Percentiles rank a stretch among this genome's conserved stretches.
These are phyloP conservation scores for Periphyllus acericola DNA, from an alignment of 2,888 invertebrate species.

Conservation along the genomic window DNA sequence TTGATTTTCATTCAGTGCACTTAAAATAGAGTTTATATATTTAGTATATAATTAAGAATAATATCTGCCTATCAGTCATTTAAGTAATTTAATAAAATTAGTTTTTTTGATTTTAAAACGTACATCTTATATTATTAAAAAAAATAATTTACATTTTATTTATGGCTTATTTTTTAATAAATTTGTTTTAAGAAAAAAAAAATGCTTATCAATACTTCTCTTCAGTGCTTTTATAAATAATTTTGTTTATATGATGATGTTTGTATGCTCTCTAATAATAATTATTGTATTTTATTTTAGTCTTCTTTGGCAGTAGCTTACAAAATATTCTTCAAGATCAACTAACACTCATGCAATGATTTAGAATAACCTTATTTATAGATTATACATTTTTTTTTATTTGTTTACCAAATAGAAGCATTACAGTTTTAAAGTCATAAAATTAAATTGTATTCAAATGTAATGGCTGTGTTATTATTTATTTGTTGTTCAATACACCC, in stretches of 20 bases:
- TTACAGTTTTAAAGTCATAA: background rate
- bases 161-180: too few species aligned
- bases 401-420: background rate
- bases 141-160: too few species aligned
- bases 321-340: background rate
- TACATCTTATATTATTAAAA: too few species aligned
- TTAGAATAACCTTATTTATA: background rate
- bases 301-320: constrained; percentile 48
- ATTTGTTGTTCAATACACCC: background rate
- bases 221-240: too few species aligned
- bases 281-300: constrained; percentile 30
- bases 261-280: background rate
- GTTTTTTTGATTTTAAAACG: too few species aligned
- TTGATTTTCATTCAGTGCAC: too few species aligned
- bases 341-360: background rate
- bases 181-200: too few species aligned
- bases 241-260: background rate
- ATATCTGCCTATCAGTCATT: too few species aligned
- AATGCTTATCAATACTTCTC: too few species aligned
- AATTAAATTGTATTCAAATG: constrained; percentile 24
- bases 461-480: constrained; percentile 1
- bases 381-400: background rate
- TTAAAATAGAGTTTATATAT: too few species aligned
- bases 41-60: too few species aligned
- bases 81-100: too few species aligned